Evolutionary conservation across 2,797 vertebrate genomes (phyloP), one percentile per base, ranked within the genome.

Genomic region (Masticophis lateralis): DNA sequence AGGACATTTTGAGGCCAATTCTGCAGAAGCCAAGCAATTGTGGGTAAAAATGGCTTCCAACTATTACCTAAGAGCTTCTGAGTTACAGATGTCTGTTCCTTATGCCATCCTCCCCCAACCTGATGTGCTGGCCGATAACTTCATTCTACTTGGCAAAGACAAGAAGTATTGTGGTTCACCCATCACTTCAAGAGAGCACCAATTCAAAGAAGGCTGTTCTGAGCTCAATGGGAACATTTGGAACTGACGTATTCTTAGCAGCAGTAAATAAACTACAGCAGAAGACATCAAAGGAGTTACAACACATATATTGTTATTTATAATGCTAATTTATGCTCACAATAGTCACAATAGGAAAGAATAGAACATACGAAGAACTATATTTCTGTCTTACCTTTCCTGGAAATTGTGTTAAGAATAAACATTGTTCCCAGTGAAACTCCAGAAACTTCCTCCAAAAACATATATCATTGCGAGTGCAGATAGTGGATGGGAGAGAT

Each of bases 1-100:
- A 96, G 89, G 94, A 94, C 92, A 92, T 90, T 94, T 69, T 88
- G 89, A 91, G 92, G 92, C 66, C 66, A 93, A 88, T 87, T 56
- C 79, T 57, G 20, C 91, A 94, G 95, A 89, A 91, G 83, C 94
- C 59, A 90, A 87, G 8, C 28, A 47, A 89, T 90, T 93, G 93
- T 87, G 89, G 90, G 92, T 83, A 94, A 96, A 96, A 93, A 60
- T 1, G 89, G 61, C 6, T 92, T 79, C 55, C 57, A 93, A 92
- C 92, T 95, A 63, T 92, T 95, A 18, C 86, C 63, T 90, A 96
- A 96, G 93, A 95, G 60, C 69, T 91, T 61, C 9, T 28, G 12
- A 51, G 22, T 87, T 60, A 83, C 32, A 43, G 89, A 27, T 79
- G 57, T 74, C 0, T 0, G 79, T 88, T 90, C 92, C 53, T 63